Evolutionary conservation across 2,113 vertebrate genomes (phyloP).

Genomic region (Phalacrocorax aristotelis): DNA sequence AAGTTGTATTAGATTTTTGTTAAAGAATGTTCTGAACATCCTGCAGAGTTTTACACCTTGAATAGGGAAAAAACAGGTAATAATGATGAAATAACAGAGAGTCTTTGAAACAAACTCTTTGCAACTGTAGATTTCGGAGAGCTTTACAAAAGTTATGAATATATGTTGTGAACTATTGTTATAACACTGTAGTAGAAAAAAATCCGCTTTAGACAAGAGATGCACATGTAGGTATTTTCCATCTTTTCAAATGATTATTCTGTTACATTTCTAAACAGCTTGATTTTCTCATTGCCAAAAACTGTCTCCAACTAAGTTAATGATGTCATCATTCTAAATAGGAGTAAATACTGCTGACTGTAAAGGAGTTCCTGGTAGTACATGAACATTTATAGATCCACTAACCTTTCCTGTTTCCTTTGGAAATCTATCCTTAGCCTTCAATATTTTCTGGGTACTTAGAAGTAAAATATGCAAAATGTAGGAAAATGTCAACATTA

Average conservation of each 20-base stretch:
- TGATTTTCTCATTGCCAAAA: not conserved
- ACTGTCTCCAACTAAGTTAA: not conserved
- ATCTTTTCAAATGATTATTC: not conserved
- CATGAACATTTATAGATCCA: not conserved
- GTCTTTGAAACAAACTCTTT: not conserved
- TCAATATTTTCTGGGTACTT: not conserved
- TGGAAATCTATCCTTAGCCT: not conserved
- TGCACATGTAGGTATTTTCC: not conserved
- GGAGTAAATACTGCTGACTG: not conserved
- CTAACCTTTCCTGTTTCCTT: not conserved
- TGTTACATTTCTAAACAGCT: not conserved
- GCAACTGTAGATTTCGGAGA: not conserved
- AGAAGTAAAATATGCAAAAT: not conserved
- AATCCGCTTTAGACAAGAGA: not conserved
- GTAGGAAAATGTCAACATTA: not conserved
- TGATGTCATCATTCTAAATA: not conserved
- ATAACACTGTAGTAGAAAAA: not conserved
- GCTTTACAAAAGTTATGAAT: not conserved
- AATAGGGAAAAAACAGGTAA: not conserved
- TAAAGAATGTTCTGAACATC: not conserved
- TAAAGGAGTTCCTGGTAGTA: not conserved
- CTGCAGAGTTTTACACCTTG: not conserved
- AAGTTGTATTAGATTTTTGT: not conserved
- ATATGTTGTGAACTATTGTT: not conserved
- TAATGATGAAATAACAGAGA: not conserved